Percentiles rank a stretch among this genome's conserved stretches.
Conservation (phyloP, 2,113 vertebrate species). For the Antigone vipio region DNA sequence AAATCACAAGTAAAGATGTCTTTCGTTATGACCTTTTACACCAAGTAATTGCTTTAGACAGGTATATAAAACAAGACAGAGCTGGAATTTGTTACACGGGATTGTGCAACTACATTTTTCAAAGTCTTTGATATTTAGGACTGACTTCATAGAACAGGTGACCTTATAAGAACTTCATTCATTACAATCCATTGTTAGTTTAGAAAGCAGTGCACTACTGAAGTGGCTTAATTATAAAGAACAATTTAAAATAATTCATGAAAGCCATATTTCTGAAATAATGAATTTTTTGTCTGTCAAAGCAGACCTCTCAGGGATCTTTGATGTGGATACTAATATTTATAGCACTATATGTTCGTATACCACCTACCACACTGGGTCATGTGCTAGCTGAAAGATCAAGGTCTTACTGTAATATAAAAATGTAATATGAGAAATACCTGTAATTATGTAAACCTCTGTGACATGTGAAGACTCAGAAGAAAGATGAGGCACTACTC, state of each 20-base stretch:
- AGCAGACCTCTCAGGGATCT: neutral
- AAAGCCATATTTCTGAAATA: neutral
- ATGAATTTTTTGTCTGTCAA: neutral
- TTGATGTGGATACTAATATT: neutral
- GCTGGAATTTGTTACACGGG: neutral
- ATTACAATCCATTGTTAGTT: neutral
- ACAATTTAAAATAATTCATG: neutral
- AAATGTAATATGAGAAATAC: neutral
- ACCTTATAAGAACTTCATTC: neutral
- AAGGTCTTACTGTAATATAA: neutral
- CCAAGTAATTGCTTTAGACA: neutral
- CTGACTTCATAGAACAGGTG: neutral
- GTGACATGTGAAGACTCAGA: neutral
- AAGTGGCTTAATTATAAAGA: neutral
- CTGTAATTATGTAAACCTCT: neutral
- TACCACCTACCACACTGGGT: neutral
- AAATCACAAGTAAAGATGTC: neutral
- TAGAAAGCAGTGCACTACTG: neutral
- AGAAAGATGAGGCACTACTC: neutral
- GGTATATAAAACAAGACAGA: neutral
- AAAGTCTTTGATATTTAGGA: neutral
- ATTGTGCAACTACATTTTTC: neutral
- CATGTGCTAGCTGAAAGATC: neutral
- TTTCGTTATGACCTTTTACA: constrained; percentile 4
- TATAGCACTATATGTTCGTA: neutral